Evolutionary conservation across 1,140 invertebrate species (phyloP), one percentile per base, ranked within the genome.

Genomic region (Drosophila setifemur): DNA sequence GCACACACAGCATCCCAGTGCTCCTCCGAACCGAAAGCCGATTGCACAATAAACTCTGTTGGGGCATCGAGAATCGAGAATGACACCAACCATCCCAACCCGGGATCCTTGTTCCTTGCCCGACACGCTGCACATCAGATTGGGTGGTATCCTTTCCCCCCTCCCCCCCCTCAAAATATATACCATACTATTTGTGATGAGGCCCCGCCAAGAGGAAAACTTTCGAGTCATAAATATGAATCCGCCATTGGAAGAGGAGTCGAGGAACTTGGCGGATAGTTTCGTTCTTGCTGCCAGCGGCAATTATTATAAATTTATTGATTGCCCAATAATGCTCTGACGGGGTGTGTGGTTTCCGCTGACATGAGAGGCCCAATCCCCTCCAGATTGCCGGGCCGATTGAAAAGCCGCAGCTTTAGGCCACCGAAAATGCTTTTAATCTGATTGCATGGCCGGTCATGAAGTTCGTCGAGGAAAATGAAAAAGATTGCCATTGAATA

Each of bases 281-380:
- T 85, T 85, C 66, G 26, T 39, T 33, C 44, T 29, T 52, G 29
- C 40, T 54, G 57, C 71, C 77, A 63, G 58, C 71, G 69, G 81
- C 79, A 83, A 85, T 86, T 85, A 85, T 85, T 85, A 85, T 75
- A 73, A 85, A 85, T 79, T 85, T 85, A 85, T 85, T 79, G 79
- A 85, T 85, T 85, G 79, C 71, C 57, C 57, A 73, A 78, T 83
- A 61, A 37, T 79, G 42, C 42, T 45, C 43, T 64, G 54, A 43
- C 14, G 28, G 14, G 33, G 47, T 47, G 45, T 40, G 50, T 49
- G 50, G 58, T 23, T 61, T 14, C 14, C 48, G 48, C 67, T 43
- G 57, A 66, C 43, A 63, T 40, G 61, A n/a, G 31, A 7, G 21
- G 50, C 16, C 23, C 26, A 39, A 21, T 4, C 9, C 48, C 14